phyloP scores from a whole-genome alignment of 2,113 vertebrate species.

The Pogona vitticeps region DNA sequence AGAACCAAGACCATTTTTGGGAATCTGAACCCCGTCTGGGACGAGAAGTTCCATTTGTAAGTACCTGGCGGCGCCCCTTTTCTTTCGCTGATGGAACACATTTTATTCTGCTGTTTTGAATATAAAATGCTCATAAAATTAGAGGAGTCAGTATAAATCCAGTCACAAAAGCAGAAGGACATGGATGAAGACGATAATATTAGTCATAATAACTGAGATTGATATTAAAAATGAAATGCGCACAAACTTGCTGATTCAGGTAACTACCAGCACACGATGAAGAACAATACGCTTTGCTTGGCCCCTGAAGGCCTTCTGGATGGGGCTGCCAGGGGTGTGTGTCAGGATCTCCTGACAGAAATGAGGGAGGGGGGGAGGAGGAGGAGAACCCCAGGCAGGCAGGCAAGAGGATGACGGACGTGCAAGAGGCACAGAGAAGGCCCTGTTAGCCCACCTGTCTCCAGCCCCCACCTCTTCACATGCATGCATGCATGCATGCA shows the following conservation, averaged over 20 bases:
- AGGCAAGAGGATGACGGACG: not conserved
- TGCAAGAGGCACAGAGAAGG: not conserved
- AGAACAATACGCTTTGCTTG: not conserved
- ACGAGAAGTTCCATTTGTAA: slow-evolving; percentile 99
- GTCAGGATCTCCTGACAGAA: not conserved
- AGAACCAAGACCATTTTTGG: slow-evolving; percentile 99
- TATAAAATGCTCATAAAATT: not conserved
- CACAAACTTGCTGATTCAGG: not conserved
- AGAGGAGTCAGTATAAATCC: not conserved
- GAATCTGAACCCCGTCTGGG: slow-evolving; percentile 98
- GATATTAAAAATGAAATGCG: not conserved
- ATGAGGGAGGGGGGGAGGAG: not conserved
- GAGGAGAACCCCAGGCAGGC: no score
- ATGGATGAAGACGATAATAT: not conserved
- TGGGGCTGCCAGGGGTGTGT: no score
- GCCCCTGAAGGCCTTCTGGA: not conserved
- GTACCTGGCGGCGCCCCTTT: slow-evolving; percentile 63
- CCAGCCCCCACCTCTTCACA: no score
- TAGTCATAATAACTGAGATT: not conserved
- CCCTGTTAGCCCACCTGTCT: no score
- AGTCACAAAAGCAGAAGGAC: not conserved
- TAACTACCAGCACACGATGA: no score
- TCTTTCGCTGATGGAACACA: no score
- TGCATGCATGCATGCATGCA: no score
- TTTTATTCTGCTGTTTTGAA: not conserved